Percentiles rank a stretch among this genome's conserved stretches.
phyloP scores from a whole-genome alignment of 2,797 vertebrate genomes.

The Linurgus olivaceus region DNA sequence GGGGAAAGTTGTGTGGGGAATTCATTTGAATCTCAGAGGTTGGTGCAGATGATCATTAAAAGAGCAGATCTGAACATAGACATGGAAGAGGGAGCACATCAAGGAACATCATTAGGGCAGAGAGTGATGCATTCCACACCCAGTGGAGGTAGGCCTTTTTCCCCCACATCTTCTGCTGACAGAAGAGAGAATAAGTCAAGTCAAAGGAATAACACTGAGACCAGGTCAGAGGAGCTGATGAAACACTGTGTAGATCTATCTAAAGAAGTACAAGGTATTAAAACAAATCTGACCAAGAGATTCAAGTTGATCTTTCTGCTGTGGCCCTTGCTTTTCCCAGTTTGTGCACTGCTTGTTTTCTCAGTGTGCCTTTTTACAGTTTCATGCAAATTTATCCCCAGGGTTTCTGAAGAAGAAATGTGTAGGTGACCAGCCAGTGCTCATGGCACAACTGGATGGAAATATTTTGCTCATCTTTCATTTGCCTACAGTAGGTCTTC shows the following conservation, averaged over 20 bases:
- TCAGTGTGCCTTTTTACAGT: neutral
- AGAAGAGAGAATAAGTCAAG: neutral
- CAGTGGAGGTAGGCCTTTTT: neutral
- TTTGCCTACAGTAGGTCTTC: neutral
- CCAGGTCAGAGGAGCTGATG: neutral
- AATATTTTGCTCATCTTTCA: neutral
- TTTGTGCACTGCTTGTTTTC: neutral
- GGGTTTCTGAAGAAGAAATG: neutral
- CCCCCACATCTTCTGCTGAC: neutral
- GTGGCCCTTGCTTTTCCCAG: neutral
- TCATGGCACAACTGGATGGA: neutral
- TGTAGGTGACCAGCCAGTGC: neutral
- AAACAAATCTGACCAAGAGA: neutral
- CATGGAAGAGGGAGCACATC: neutral
- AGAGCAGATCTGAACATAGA: neutral
- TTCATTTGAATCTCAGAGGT: neutral
- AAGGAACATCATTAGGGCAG: neutral
- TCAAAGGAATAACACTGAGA: neutral
- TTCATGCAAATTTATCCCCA: neutral
- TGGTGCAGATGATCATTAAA: neutral
- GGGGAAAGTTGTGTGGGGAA: neutral
- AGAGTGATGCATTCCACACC: neutral
- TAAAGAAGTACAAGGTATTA: neutral
- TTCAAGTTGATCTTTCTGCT: neutral
- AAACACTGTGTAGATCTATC: neutral